Conservation (phyloP, 2,888 invertebrate species). For the Busseola fusca region DNA sequence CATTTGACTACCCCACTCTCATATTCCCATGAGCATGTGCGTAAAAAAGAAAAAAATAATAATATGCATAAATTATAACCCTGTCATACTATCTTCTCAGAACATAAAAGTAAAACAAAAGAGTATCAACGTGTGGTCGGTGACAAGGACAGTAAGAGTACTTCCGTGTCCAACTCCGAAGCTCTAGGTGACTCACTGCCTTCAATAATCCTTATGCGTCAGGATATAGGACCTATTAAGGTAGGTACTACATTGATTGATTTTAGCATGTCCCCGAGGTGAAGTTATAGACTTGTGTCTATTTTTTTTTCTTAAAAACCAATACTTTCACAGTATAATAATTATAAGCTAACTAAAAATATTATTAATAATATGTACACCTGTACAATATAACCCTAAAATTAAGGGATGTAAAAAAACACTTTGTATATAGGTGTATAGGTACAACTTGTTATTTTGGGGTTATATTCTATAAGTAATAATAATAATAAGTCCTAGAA, state of each 20-base stretch:
- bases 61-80: neutral
- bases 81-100: constrained; percentile 2
- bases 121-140: neutral
- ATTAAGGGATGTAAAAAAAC: too few species aligned
- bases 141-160: constrained; percentile 52
- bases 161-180: constrained; percentile 45
- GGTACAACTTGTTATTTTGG: too few species aligned
- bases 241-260: neutral
- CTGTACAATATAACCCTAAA: too few species aligned
- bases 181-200: constrained; percentile 38
- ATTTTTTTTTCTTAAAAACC: too few species aligned
- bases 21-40: neutral
- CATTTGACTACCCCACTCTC: neutral
- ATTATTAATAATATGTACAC: too few species aligned
- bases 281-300: neutral
- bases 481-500: too few species aligned
- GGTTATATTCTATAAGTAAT: too few species aligned
- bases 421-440: too few species aligned
- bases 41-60: constrained; percentile 1
- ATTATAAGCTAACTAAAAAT: too few species aligned
- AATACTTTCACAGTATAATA: too few species aligned
- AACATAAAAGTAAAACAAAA: constrained; percentile 33
- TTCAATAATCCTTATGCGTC: constrained; percentile 15
- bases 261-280: neutral
- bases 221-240: neutral